These are phyloP conservation scores for Tridacna gigas DNA, from an alignment of 2,888 invertebrate genomes.

Conservation along the genomic window DNA sequence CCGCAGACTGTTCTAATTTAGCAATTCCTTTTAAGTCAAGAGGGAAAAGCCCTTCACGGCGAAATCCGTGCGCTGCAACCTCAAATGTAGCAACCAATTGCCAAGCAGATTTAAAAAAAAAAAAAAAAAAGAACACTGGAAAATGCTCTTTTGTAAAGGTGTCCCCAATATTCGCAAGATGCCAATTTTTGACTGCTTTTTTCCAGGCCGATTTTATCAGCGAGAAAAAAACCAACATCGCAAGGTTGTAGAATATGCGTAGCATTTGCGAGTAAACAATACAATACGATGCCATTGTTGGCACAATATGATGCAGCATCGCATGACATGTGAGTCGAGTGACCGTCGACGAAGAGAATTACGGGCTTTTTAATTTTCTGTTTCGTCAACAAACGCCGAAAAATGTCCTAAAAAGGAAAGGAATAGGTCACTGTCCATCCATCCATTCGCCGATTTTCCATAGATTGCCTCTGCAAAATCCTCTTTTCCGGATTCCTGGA, in stretches of 20 bases:
- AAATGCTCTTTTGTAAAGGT: too few species aligned
- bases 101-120: too few species aligned
- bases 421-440: slow-evolving; percentile 49
- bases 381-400: slow-evolving; percentile 4
- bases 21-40: too few species aligned
- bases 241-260: background rate
- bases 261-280: slow-evolving; percentile 53
- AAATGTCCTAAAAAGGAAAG: slow-evolving; percentile 9
- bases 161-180: too few species aligned
- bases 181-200: too few species aligned
- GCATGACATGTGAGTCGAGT: slow-evolving; percentile 48
- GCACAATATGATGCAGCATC: slow-evolving; percentile 31
- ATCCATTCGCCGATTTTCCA: slow-evolving; percentile 32
- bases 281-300: slow-evolving; percentile 36
- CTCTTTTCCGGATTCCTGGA: slow-evolving; percentile 27
- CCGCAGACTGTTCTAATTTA: too few species aligned
- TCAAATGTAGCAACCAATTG: too few species aligned
- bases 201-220: background rate
- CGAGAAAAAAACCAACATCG: background rate
- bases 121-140: too few species aligned
- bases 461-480: slow-evolving; percentile 43
- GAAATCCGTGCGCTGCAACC: too few species aligned
- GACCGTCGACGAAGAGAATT: slow-evolving; percentile 48
- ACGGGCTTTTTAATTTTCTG: too few species aligned
- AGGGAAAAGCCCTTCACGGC: too few species aligned